phyloP scores from a whole-genome alignment of 2,888 invertebrate species.

The Athetis lepigone region DNA sequence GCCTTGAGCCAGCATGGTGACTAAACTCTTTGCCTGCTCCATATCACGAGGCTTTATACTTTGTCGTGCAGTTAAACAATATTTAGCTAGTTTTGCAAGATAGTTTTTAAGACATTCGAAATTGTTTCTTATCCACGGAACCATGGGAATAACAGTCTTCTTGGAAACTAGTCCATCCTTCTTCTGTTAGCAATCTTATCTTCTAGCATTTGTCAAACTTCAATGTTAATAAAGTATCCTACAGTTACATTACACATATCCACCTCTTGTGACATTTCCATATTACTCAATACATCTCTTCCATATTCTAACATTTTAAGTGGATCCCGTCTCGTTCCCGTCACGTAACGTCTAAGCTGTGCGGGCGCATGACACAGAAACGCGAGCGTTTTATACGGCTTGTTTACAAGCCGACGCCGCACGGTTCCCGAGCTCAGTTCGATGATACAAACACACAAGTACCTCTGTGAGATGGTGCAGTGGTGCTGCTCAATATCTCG shows the following conservation, averaged over 20 bases:
- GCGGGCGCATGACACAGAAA: slow-evolving; percentile 63
- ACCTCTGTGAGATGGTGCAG: slow-evolving; percentile 44
- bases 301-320: background rate
- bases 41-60: too few relatives aligned
- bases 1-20: too few relatives aligned
- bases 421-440: slow-evolving; percentile 47
- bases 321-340: slow-evolving; percentile 44
- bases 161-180: too few relatives aligned
- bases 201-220: too few relatives aligned
- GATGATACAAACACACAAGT: slow-evolving; percentile 47
- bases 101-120: too few relatives aligned
- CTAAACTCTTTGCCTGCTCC: too few relatives aligned
- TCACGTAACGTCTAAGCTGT: slow-evolving; percentile 24
- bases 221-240: background rate
- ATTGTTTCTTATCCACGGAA: too few relatives aligned
- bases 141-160: too few relatives aligned
- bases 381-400: slow-evolving; percentile 61
- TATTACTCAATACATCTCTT: too few relatives aligned
- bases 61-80: too few relatives aligned
- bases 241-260: background rate
- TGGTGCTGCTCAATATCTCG: slow-evolving; percentile 28
- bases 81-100: too few relatives aligned
- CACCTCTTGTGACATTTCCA: background rate
- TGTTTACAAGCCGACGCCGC: slow-evolving; percentile 63
- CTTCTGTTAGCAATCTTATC: too few relatives aligned